phyloP scores from a whole-genome alignment of 2,888 invertebrate genomes.

The Troides aeacus region DNA sequence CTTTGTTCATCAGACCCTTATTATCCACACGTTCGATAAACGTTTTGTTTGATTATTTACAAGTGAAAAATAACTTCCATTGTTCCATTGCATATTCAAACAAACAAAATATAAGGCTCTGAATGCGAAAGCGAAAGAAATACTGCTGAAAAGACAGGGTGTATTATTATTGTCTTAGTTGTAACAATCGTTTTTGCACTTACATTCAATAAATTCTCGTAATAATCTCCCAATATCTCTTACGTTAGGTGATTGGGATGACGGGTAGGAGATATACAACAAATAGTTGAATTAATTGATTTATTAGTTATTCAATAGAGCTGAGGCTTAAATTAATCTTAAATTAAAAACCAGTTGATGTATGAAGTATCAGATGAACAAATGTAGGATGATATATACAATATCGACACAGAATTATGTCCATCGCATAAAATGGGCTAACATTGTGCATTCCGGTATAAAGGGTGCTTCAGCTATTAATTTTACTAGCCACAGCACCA shows the following conservation, averaged over 20 bases:
- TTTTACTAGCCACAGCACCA: too few relatives aligned
- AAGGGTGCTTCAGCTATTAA: too few relatives aligned
- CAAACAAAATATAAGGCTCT: background rate
- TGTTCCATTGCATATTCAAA: background rate
- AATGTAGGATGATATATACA: background rate
- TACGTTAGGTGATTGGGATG: background rate
- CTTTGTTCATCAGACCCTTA: constrained; percentile 53
- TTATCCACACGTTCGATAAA: constrained; percentile 29
- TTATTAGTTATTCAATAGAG: background rate
- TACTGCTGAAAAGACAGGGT: background rate
- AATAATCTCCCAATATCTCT: background rate
- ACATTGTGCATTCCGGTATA: too few relatives aligned
- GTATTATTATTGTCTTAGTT: too few relatives aligned
- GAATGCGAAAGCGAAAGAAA: background rate
- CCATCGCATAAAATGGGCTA: too few relatives aligned
- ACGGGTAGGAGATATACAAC: background rate
- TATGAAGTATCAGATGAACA: background rate
- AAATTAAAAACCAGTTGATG: background rate
- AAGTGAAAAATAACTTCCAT: constrained; percentile 4
- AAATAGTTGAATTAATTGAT: background rate
- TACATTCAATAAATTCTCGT: background rate
- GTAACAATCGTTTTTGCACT: background rate
- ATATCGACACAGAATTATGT: too few relatives aligned
- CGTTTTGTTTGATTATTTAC: constrained; percentile 19
- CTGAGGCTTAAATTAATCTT: background rate